These are phyloP conservation scores for Nowickia ferox DNA, from an alignment of 2,888 invertebrate species.

Conservation along the genomic window DNA sequence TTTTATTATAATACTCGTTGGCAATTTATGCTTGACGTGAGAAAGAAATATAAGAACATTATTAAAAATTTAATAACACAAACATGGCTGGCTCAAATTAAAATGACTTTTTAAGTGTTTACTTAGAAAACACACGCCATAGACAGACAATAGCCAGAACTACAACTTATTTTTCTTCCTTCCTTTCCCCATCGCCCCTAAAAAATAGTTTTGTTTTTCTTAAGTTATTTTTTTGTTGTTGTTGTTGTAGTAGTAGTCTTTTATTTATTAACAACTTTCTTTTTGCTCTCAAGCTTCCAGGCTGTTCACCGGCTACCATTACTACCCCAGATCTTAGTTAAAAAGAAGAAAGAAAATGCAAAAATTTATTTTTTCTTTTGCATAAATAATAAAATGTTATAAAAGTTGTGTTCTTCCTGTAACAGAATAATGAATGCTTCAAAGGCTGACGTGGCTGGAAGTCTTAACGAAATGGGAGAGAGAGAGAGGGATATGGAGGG, in stretches of 20 bases:
- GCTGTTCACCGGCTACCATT: background rate
- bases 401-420: slow-evolving; percentile 34
- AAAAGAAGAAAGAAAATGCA: background rate
- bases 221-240: background rate
- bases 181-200: too few species aligned
- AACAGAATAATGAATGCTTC: background rate
- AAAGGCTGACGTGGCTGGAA: background rate
- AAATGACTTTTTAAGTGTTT: slow-evolving; percentile 69
- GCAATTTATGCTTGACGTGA: slow-evolving; percentile 27
- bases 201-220: slow-evolving; percentile 13
- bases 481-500: background rate
- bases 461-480: background rate
- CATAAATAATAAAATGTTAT: slow-evolving; percentile 55
- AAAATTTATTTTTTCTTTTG: slow-evolving; percentile 19
- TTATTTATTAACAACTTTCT: slow-evolving; percentile 41
- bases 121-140: slow-evolving; percentile 34
- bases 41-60: background rate
- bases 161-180: slow-evolving; percentile 3
- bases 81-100: slow-evolving; percentile 8
- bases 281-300: background rate
- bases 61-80: background rate
- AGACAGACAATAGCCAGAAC: slow-evolving; percentile 11
- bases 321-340: slow-evolving; percentile 9
- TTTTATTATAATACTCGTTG: slow-evolving; percentile 6
- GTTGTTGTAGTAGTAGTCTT: background rate